A percentile compares a stretch with the other conserved stretches of the same genome.
Evolutionary conservation across 2,113 vertebrate species (phyloP).

Genomic region (Malaclemys terrapin): DNA sequence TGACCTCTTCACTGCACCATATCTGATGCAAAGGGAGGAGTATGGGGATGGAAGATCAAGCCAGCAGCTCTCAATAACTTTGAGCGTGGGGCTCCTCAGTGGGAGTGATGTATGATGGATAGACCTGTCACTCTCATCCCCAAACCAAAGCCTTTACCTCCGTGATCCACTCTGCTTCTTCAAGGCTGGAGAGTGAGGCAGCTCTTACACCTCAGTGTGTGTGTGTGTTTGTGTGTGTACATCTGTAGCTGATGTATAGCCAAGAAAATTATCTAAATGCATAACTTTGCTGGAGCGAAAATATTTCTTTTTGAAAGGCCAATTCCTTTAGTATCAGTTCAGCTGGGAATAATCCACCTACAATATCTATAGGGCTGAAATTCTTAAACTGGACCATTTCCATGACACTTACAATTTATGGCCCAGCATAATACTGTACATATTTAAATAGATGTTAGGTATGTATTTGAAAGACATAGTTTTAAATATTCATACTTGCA

Average conservation of each 20-base stretch:
- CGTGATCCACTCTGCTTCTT: background rate
- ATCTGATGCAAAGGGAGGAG: background rate
- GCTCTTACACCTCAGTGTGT: background rate
- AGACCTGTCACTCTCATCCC: background rate
- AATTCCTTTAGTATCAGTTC: background rate
- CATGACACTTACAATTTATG: background rate
- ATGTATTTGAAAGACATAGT: background rate
- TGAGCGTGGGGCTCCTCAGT: background rate
- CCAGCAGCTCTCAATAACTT: background rate
- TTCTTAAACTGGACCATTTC: background rate
- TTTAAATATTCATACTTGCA: background rate
- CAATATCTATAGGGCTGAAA: background rate
- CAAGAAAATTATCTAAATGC: background rate
- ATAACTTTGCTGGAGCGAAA: background rate
- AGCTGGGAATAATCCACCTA: background rate
- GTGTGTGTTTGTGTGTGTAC: background rate
- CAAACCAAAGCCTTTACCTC: background rate
- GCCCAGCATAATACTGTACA: background rate
- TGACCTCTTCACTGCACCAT: constrained; percentile 14
- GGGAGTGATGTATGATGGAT: background rate
- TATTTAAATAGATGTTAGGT: background rate
- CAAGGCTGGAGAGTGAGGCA: rapidly evolving
- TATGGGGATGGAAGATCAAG: background rate
- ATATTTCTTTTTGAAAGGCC: background rate
- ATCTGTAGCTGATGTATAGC: background rate